These are phyloP conservation scores for Malachius bipustulatus DNA, from an alignment of 2,888 invertebrate genomes.

Conservation along the genomic window DNA sequence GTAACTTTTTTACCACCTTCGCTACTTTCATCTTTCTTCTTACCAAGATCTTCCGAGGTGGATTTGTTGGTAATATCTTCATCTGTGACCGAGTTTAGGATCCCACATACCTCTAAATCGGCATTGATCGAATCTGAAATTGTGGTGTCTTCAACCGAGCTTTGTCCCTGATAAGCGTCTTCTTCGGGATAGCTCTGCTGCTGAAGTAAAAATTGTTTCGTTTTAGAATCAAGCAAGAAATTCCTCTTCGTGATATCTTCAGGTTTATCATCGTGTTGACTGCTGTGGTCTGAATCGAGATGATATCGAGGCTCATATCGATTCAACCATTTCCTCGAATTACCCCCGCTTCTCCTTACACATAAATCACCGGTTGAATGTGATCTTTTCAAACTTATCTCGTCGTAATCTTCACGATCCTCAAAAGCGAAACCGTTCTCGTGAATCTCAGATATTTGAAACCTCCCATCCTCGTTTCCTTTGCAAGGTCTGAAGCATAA, in stretches of 20 bases:
- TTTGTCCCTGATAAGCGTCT: conserved; percentile 35
- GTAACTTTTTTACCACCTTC: conserved; percentile 30
- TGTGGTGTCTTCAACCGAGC: conserved; percentile 39
- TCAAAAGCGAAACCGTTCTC: conserved; percentile 37
- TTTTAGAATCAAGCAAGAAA: conserved; percentile 34
- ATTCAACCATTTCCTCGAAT: conserved; percentile 28
- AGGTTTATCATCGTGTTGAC: conserved; percentile 41
- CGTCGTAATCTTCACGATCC: conserved; percentile 32
- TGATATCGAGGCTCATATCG: conserved; percentile 39
- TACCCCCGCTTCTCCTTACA: conserved; percentile 30
- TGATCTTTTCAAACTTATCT: conserved; percentile 35
- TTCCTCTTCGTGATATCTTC: conserved; percentile 38
- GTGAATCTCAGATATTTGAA: conserved; percentile 43
- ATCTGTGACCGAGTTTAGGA: conserved; percentile 32
- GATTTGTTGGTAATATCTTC: conserved; percentile 20
- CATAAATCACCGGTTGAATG: conserved; percentile 42
- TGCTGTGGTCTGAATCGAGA: conserved; percentile 41
- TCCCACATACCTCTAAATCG: conserved; percentile 40
- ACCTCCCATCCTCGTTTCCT: conserved; percentile 40
- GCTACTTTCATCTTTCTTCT: conserved; percentile 31
- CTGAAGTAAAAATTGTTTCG: conserved; percentile 31
- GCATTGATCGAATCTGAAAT: conserved; percentile 40
- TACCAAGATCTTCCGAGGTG: conserved; percentile 26
- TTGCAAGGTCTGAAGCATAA: conserved; percentile 34
- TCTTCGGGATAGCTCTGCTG: conserved; percentile 32